Percentiles rank a stretch among this genome's conserved stretches.
Conservation (phyloP, 2,113 vertebrate species). For the Salvator merianae region DNA sequence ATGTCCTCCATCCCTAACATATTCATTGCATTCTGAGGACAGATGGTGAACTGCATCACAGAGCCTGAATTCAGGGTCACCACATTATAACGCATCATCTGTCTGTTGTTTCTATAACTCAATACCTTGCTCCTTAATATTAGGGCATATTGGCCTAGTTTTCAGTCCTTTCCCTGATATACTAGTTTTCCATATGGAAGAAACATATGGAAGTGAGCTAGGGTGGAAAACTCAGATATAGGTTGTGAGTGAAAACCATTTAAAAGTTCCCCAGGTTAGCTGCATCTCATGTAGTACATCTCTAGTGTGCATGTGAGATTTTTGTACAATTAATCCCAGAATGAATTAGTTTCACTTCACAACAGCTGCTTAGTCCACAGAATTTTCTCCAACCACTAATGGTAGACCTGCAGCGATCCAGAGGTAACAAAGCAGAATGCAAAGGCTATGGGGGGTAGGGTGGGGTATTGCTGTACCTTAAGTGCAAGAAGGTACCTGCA, state of each 20-base stretch:
- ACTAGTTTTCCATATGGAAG: not conserved
- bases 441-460: not conserved
- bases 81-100: not conserved
- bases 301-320: not conserved
- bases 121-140: not conserved
- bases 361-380: not conserved
- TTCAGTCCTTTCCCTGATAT: not conserved
- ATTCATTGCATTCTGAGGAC: not conserved
- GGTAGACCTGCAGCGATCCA: not conserved
- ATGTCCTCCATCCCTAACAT: not conserved
- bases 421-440: not conserved
- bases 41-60: not conserved
- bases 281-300: not conserved
- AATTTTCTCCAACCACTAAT: not conserved
- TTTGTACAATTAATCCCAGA: not conserved
- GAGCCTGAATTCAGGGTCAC: not conserved
- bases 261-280: not conserved
- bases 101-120: not conserved
- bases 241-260: not conserved
- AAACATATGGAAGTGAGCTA: not conserved
- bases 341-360: not conserved
- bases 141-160: not conserved
- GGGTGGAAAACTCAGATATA: not conserved
- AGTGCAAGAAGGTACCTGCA: not conserved
- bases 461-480: not conserved